Conservation (phyloP, 2,888 invertebrate species). For the Calameuta pallipes region DNA sequence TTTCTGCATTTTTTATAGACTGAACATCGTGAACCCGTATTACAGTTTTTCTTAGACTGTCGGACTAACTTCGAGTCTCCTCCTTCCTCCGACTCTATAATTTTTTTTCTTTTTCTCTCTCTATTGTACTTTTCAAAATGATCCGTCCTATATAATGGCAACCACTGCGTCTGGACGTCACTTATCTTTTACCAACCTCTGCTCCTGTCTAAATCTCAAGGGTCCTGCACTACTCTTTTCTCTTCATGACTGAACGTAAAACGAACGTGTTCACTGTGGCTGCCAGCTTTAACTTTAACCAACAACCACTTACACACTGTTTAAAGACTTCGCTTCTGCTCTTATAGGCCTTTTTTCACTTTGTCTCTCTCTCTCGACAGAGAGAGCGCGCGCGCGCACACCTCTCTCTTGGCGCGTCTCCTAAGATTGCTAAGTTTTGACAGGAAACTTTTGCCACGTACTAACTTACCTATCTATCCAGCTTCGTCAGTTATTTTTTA, state of each 20-base stretch:
- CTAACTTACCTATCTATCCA: neutral
- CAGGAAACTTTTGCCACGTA: neutral
- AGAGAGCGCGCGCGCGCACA: no score
- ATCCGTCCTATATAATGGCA: no score
- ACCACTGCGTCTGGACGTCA: slow-evolving; percentile 30
- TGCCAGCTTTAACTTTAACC: no score
- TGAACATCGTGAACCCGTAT: neutral
- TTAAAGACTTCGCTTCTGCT: no score
- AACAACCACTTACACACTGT: no score
- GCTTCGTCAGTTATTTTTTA: neutral
- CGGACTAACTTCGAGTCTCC: neutral
- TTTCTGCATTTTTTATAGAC: neutral
- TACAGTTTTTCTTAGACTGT: neutral
- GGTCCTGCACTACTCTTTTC: no score
- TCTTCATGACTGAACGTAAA: no score
- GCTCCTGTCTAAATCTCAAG: no score
- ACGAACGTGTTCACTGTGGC: no score
- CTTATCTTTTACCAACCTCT: slow-evolving; percentile 17
- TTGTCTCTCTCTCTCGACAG: neutral
- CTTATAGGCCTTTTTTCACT: no score
- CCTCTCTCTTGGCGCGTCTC: neutral
- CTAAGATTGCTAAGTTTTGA: neutral
- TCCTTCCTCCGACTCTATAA: neutral
- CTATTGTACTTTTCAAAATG: no score
- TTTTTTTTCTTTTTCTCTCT: neutral